Base-by-base conservation (phyloP, 2,888 invertebrate genomes). In the Andrena hattorfiana region DNA sequence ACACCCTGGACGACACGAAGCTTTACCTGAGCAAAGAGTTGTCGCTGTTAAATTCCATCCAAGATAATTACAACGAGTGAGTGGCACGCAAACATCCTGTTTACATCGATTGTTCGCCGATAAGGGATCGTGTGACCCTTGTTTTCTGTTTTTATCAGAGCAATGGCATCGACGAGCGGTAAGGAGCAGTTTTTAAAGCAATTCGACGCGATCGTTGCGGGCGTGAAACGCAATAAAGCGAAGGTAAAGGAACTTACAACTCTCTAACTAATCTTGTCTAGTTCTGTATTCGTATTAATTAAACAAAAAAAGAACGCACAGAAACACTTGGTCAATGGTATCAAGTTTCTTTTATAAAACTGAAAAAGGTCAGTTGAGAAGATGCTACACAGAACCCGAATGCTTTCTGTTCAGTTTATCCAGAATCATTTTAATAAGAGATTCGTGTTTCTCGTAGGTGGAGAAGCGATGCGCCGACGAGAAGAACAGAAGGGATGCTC, bases 1-100 rank as follows among this genome's bases (percentile, higher is more conserved):
- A 99, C 94, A 98, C 98, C 2, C 95, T 99, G 72, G 97, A 98
- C 93, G 99, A 99, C 94, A 98, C 98, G n/a, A 97, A 98, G 94
- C 95, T 97, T 56, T 99, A 99, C 94, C 96, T 99, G 92, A 97
- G 97, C 85, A 99, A 99, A 93, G 99, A 99, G 94, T 95, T 99
- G 73, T 97, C 97, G 30, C 94, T 99, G 71, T 94, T 98, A 30
- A 98, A 98, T 94, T 98, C 98, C 0, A 97, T 99, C 89, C 96
- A 97, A 89, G 98, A 98, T 92, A 98, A 97, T 93, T 98, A 98
- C 94, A 96, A 97, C 86, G 96, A 97, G 97, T 97, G 94, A 95
- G 96, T 95, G 93, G 89, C 59, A 51, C 35, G 54, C 6, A 62
- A 64, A 42, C 23, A 49, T 30, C 32, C 10, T 51, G 67, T 75